phyloP scores from a whole-genome alignment of 2,888 invertebrate genomes.

The Cabera pusaria region DNA sequence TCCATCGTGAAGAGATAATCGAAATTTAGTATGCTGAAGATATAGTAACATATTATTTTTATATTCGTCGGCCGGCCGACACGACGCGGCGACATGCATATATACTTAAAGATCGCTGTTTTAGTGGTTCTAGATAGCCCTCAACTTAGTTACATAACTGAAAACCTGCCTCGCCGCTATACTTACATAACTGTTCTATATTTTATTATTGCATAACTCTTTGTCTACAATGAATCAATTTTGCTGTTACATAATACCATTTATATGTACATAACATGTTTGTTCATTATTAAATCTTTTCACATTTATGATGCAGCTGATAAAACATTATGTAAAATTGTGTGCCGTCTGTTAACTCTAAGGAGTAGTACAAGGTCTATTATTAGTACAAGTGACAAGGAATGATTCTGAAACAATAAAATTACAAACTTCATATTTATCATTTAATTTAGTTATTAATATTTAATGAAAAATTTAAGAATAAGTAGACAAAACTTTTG shows the following conservation, averaged over 20 bases:
- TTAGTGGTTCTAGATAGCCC: constrained; percentile 12
- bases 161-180: constrained; percentile 4
- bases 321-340: constrained; percentile 9
- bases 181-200: constrained; percentile 18
- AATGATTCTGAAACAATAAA: constrained; percentile 18
- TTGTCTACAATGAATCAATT: constrained; percentile 23
- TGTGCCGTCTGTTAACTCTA: too few relatives aligned
- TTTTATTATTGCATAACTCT: constrained; percentile 29
- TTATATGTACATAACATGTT: too few relatives aligned
- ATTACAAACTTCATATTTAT: constrained; percentile 39
- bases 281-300: constrained; percentile 3
- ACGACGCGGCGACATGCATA: too few relatives aligned
- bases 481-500: constrained; percentile 55
- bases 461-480: constrained; percentile 49
- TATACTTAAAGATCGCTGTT: too few relatives aligned
- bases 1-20: too few relatives aligned
- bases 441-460: constrained; percentile 43
- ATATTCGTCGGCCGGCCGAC: too few relatives aligned
- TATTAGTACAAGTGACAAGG: constrained; percentile 12
- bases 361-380: not conserved
- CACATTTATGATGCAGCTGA: not conserved
- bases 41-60: too few relatives aligned
- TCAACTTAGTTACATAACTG: constrained; percentile 22
- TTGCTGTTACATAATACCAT: constrained; percentile 39
- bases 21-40: too few relatives aligned